Evolutionary conservation across 2,888 invertebrate species (phyloP), one percentile per base, ranked within the genome.

Genomic region (Eupithecia pulchellata): DNA sequence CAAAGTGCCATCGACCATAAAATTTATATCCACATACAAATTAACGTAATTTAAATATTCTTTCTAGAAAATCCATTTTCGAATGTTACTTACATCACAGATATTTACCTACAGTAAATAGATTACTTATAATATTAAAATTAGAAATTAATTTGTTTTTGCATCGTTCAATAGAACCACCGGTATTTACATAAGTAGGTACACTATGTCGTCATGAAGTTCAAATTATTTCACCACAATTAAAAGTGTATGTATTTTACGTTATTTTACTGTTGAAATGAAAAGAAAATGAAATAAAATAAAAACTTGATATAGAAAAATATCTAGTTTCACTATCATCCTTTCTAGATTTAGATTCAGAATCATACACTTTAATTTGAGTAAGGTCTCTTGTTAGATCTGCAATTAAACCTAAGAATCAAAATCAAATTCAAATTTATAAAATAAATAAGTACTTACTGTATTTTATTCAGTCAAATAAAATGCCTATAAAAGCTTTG

Each of bases 241-340:
- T 63, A 69, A 71, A 70, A 79, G 74, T 82, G 76, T 79, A 65
- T 52, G 52, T 71, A 72, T 65, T 61, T 47, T 64, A 66, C 80
- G 75, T 81, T 83, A 82, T 84, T 81, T 79, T 83, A 86, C 88
- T 91, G 87, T 89, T 89, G 87, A 91, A 85, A 84, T 86, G 84
- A 86, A 89, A 88, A 88, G 86, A 86, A 90, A 87, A 86, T 86
- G 86, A 86, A 88, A 87, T 88, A 85, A 91, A 91, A 88, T 86
- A 86, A 87, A 89, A 88, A 81, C 78, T 83, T 84, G 83, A 89
- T 89, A 87, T 86, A 87, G 85, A 81, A 78, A 81, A 61, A n/a
- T 20, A 61, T 61, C 20, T 61, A 20, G 61, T 61, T 61, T 61
- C 32, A 61, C 32, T 60, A 29, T 17, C 29, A 29, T 57, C 14